Percentiles rank a stretch among this genome's conserved stretches.
Conservation (phyloP, 2,888 invertebrate genomes). For the Pseudococcus jackbeardsleyi region DNA sequence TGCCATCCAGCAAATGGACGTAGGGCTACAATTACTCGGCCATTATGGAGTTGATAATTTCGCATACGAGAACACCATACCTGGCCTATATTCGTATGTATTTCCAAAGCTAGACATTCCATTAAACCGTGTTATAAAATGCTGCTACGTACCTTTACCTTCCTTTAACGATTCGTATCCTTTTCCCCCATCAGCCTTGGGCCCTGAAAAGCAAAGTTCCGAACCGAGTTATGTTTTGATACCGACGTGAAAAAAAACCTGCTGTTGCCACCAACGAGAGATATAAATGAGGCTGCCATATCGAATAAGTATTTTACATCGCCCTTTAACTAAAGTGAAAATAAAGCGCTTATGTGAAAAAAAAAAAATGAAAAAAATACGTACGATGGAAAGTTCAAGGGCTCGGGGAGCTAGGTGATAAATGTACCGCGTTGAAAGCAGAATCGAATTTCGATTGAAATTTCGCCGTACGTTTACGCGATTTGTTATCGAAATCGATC, state of each 20-base stretch:
- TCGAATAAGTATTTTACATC: constrained; percentile 29
- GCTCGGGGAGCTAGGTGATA: not conserved
- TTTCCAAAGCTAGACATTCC: not conserved
- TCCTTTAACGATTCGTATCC: not conserved
- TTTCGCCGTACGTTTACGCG: constrained; percentile 23
- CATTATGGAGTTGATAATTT: not conserved
- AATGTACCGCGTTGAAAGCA: constrained; percentile 18
- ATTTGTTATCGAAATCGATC: constrained; percentile 38
- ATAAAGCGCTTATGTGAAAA: constrained; percentile 16
- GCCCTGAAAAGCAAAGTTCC: not conserved
- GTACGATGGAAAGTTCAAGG: constrained; percentile 2
- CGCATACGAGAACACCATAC: not conserved
- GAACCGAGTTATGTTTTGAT: not conserved
- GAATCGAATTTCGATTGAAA: constrained; percentile 42
- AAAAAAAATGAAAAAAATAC: not conserved
- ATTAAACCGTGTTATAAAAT: not conserved
- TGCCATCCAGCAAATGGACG: not conserved
- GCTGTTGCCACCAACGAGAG: not conserved
- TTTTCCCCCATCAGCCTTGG: not conserved
- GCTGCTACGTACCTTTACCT: not conserved
- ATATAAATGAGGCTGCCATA: constrained; percentile 45
- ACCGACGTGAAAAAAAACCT: not conserved
- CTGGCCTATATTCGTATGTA: not conserved
- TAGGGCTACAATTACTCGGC: not conserved
- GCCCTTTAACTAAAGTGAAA: constrained; percentile 23